A percentile compares a stretch with the other conserved stretches of the same genome.
phyloP scores from a whole-genome alignment of 2,888 invertebrate species.

The Matsumyia berberina region DNA sequence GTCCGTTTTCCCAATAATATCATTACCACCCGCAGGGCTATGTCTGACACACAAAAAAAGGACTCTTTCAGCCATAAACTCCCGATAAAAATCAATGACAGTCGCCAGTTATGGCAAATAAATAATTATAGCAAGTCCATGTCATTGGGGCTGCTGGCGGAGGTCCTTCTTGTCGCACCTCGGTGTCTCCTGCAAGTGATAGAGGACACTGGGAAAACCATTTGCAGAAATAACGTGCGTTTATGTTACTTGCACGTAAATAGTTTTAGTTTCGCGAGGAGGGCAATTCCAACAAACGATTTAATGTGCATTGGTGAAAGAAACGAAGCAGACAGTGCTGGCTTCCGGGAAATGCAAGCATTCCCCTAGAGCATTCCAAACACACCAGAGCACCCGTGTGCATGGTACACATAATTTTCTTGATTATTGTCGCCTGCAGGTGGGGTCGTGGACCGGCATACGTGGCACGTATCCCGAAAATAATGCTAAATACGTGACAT shows the following conservation, averaged over 20 bases:
- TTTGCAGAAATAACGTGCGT: conserved; percentile 42
- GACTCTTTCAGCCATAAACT: conserved; percentile 49
- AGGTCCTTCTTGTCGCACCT: too few relatives aligned
- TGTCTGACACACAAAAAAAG: conserved; percentile 35
- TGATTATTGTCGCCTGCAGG: conserved; percentile 69
- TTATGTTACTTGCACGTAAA: conserved; percentile 52
- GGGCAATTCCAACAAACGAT: conserved; percentile 39
- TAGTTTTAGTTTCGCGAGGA: conserved; percentile 41
- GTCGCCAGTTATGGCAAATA: conserved; percentile 62
- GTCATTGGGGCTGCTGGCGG: too few relatives aligned
- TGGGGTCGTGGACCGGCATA: conserved; percentile 40
- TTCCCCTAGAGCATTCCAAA: conserved; percentile 25
- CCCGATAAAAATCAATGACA: conserved; percentile 65
- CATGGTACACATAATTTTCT: conserved; percentile 51
- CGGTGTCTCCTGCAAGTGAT: conserved; percentile 4
- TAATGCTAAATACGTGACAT: conserved; percentile 75
- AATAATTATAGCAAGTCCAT: conserved; percentile 54
- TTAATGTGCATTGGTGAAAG: conserved; percentile 21
- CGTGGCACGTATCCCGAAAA: conserved; percentile 69
- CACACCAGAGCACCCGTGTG: neutral
- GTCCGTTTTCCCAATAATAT: conserved; percentile 47
- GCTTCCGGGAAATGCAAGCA: conserved; percentile 48
- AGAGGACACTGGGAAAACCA: conserved; percentile 12
- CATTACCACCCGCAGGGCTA: conserved; percentile 40
- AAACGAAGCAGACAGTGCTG: conserved; percentile 7